phyloP scores from a whole-genome alignment of 1,140 invertebrate genomes.

The Cataglyphis hispanica region DNA sequence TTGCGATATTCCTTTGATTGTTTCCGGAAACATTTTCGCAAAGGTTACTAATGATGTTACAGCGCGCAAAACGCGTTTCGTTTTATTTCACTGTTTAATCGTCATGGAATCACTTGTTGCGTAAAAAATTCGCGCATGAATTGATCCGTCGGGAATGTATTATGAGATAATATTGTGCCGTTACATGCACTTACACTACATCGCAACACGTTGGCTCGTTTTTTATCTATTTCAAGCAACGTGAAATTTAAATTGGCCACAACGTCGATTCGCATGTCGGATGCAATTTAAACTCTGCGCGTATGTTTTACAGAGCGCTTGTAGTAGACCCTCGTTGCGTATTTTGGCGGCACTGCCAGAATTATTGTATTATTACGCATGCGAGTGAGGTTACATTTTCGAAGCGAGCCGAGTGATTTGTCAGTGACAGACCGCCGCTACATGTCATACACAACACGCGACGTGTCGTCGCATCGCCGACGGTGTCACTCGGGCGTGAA shows the following conservation, averaged over 20 bases:
- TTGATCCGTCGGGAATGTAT: conserved; percentile 23
- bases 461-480: conserved; percentile 12
- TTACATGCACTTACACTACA: not conserved
- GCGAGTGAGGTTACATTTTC: conserved; percentile 34
- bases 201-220: not conserved
- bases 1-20: not conserved
- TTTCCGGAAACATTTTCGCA: not conserved
- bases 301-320: conserved; percentile 2
- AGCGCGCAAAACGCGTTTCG: not conserved
- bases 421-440: conserved; percentile 50
- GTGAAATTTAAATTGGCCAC: not conserved
- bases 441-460: conserved; percentile 32
- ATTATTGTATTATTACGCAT: conserved; percentile 47
- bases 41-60: not conserved
- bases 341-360: not conserved
- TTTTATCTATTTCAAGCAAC: not conserved
- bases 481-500: conserved; percentile 20
- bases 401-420: conserved; percentile 49
- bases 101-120: conserved; percentile 35
- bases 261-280: not conserved
- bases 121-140: conserved; percentile 13
- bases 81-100: conserved; percentile 4
- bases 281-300: not conserved
- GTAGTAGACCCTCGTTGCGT: not conserved
- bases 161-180: not conserved